Evolutionary conservation across 2,888 invertebrate genomes (phyloP), one percentile per base, ranked within the genome.

Genomic region (Blera fallax): DNA sequence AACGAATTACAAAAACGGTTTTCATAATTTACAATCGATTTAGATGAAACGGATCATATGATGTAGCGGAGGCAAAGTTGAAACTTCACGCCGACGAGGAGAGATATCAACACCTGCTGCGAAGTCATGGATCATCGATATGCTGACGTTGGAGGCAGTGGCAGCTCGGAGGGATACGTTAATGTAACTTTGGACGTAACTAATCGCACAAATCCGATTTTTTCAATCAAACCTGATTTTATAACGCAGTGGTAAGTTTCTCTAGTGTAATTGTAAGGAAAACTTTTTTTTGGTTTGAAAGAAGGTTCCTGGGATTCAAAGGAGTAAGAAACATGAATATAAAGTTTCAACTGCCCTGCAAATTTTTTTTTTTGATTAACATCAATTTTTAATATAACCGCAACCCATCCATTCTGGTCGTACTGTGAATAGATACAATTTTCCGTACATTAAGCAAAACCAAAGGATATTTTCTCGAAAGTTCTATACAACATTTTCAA

Each of bases 191-290:
- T 93, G 87, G 95, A 95, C 89, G 92, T 93, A 89, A 91, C 90
- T 89, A 95, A 95, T 91, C 93, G 94, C 88, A 94, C 95, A 77
- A 95, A 96, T 78, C 95, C 96, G 65, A 95, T 96, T 88, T 96
- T 94, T 91, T 94, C 95, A 85, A 96, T 96, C 87, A 95, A 95
- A 89, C 95, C 95, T 62, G 95, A 94, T 89, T 96, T 95, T 92
- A 95, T 96, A 88, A 94, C 95, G 79, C 95, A 96, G 93, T 96
- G 96, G 96, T 96, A 90, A 94, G 95, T 93, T 10, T n/a, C n/a
- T n/a, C n/a, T n/a, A n/a, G n/a, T n/a, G n/a, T 8, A 21, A 40
- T 24, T 6, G 3, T 52, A 45, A 29, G 4, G 4, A 24, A 24
- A 24, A 2, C 2, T 3, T 24, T 24, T 24, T 2, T 24, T 3